Evolutionary conservation across 2,113 vertebrate genomes (phyloP), one percentile per base, ranked within the genome.

Genomic region (Dromiciops gliroides): DNA sequence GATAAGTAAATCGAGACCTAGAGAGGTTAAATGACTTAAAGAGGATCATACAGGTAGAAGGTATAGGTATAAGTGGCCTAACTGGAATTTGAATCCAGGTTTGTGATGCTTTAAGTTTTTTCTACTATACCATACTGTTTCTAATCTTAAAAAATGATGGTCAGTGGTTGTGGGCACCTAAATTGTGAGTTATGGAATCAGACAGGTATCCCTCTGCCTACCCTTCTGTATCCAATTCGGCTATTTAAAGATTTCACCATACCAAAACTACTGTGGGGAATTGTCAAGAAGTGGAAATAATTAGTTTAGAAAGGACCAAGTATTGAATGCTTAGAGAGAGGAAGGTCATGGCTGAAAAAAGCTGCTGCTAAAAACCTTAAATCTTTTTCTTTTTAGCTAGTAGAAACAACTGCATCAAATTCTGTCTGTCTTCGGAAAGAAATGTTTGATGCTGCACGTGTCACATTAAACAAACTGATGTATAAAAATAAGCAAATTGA

Each of bases 401-500:
- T 19, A 90, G 60, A 53, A 94, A 94, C 0, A 88, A n/a, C 14
- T 89, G 19, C 9, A 53, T 48, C 92, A 88, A 56, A 67, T 50
- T 75, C 31, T 47, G 95, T 97, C 10, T 91, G n/a, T 93, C 19
- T 89, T 24, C 60, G 51, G 88, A 67, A 92, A 95, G 53, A 94
- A 94, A 94, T n/a, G 4, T 4, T 23, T 47, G 95, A 88, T 91
- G 5, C 9, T 0, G 48, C 0, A 89, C 2, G 12, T 88, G 16
- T 83, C 67, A 83, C n/a, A 44, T 44, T 83, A 83, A 83, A 23
- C 16, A 83, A 83, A 2, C 37, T 75, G 14, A 83, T 44, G n/a
- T 83, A 44, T 44, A 83, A 83, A 83, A 83, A 44, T 83, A 83
- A 83, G 8, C 67, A 56, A 89, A 89, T 47, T 9, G 37, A 83